A percentile compares a stretch with the other conserved stretches of the same genome.
Conservation (phyloP, 2,113 vertebrate species). For the Synodontis membranacea region DNA sequence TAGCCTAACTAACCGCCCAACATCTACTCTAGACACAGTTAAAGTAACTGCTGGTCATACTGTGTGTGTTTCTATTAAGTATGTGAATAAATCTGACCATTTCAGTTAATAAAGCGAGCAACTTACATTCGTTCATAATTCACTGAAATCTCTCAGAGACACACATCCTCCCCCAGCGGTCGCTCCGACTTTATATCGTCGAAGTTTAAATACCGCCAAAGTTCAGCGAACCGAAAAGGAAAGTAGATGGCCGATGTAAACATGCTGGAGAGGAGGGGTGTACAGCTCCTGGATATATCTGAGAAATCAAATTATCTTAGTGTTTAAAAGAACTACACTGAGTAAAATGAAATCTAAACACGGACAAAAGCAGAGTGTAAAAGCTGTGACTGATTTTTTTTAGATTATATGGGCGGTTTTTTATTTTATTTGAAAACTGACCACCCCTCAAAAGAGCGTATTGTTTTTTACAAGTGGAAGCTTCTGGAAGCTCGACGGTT, state of each 20-base stretch:
- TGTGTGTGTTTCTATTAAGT: background rate
- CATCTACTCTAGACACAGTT: background rate
- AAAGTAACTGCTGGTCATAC: background rate
- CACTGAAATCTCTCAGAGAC: background rate
- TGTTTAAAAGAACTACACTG: background rate
- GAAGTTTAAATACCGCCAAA: too few relatives aligned
- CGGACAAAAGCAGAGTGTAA: too few relatives aligned
- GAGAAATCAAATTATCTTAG: background rate
- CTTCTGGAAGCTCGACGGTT: rapidly evolving
- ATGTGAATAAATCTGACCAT: background rate
- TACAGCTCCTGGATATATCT: background rate
- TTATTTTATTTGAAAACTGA: background rate
- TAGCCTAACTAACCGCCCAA: background rate
- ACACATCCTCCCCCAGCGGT: too few relatives aligned
- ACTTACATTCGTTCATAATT: slow-evolving; percentile 4
- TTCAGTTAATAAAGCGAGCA: background rate
- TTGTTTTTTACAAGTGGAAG: background rate
- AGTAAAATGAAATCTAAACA: too few relatives aligned
- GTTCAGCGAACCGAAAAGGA: background rate
- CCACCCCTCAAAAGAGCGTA: background rate
- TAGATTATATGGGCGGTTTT: background rate
- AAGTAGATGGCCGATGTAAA: background rate
- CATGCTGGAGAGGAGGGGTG: background rate
- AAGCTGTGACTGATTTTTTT: background rate
- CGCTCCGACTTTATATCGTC: background rate